phyloP scores from a whole-genome alignment of 1,140 invertebrate species.

The Calycopis cecrops region DNA sequence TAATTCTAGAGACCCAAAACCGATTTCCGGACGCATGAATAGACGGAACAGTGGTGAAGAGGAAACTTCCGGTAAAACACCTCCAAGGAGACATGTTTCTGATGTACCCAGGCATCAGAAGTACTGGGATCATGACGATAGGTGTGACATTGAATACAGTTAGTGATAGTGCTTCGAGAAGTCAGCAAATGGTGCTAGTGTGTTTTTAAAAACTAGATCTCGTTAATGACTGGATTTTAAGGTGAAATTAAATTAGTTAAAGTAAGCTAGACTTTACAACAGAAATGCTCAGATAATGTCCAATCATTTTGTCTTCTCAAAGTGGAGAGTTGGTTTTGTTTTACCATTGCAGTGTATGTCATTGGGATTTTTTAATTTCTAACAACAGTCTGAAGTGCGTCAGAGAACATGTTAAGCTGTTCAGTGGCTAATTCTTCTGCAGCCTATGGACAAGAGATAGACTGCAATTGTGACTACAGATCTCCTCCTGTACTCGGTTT shows the following conservation, averaged over 20 bases:
- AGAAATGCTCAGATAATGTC: no score
- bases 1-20: slow-evolving; percentile 34
- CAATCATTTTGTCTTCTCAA: no score
- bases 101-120: slow-evolving; percentile 65
- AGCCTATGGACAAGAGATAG: no score
- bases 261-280: slow-evolving; percentile 5
- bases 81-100: slow-evolving; percentile 59
- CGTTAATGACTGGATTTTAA: slow-evolving; percentile 13
- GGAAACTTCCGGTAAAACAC: slow-evolving; percentile 28
- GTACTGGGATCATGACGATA: slow-evolving; percentile 72
- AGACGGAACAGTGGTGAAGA: slow-evolving; percentile 44
- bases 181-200: slow-evolving; percentile 14
- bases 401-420: no score
- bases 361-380: no score
- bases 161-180: slow-evolving; percentile 38
- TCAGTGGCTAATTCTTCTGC: no score
- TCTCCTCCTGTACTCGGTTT: no score
- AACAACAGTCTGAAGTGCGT: no score
- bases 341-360: no score
- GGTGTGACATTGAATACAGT: slow-evolving; percentile 71
- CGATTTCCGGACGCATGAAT: slow-evolving; percentile 29
- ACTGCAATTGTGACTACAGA: no score
- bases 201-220: slow-evolving; percentile 15
- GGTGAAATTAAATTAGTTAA: slow-evolving; percentile 4
- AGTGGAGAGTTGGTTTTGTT: no score